phyloP scores from a whole-genome alignment of 2,113 vertebrate genomes.

The Cervus canadensis region DNA sequence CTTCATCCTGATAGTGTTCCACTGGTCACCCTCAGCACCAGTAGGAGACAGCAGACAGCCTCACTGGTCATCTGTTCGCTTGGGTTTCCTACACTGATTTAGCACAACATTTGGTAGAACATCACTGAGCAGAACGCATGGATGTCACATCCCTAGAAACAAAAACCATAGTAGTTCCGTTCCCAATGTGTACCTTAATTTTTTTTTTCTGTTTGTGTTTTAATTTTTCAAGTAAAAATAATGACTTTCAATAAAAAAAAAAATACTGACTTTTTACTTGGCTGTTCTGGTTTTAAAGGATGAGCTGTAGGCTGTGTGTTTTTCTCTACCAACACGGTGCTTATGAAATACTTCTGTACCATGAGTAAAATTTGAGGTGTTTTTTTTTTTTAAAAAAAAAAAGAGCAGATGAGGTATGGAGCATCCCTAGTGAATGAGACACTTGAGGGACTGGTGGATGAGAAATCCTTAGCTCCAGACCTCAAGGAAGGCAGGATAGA shows the following conservation, averaged over 20 bases:
- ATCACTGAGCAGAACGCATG: neutral
- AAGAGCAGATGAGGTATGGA: conserved; percentile 95
- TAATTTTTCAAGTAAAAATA: conserved; percentile 36
- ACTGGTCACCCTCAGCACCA: neutral
- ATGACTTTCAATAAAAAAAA: neutral
- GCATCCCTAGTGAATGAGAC: conserved; percentile 96
- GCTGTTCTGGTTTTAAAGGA: neutral
- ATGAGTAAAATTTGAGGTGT: conserved; percentile 19
- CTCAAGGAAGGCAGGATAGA: conserved; percentile 96
- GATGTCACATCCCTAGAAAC: neutral
- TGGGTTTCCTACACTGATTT: neutral
- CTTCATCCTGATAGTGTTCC: neutral
- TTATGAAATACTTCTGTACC: neutral
- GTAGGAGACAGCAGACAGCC: neutral
- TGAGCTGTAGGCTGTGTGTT: neutral
- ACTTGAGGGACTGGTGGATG: conserved; percentile 93
- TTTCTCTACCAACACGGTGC: neutral
- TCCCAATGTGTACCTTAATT: neutral
- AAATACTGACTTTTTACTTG: neutral
- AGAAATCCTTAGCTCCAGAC: conserved; percentile 96
- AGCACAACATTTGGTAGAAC: neutral
- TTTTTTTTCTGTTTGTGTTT: conserved; percentile 1
- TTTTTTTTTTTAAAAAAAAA: neutral
- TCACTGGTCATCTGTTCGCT: neutral
- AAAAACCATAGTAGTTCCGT: neutral